Evolutionary conservation across 2,888 invertebrate species (phyloP), one percentile per base, ranked within the genome.

Genomic region (Crematogaster levior): DNA sequence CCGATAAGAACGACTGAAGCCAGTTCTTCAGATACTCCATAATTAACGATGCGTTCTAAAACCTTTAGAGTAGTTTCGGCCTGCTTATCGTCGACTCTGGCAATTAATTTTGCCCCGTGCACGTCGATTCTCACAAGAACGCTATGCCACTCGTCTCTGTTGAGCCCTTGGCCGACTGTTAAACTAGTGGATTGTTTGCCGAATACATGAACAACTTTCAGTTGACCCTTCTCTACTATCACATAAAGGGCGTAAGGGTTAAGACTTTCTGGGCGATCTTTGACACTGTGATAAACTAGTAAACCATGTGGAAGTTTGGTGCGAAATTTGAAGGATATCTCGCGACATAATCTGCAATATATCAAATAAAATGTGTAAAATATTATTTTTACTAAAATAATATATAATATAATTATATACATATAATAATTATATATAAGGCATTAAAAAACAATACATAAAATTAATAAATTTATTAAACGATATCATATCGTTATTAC

Each of bases 201-300:
- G 93, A 98, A 98, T 37, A 98, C 98, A 93, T 98, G 98, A 10
- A 98, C 98, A 80, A 98, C 98, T 95, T 98, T 98, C 24, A 98
- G 95, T 95, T 98, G 98, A 24, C 98, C 98, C 93, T 98, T 98
- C 94, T 98, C 98, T 30, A 98, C 97, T 92, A 98, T 98, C 51
- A 98, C 97, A 94, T 98, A 98, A 27, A 98, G 95, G 65, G 98
- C 98, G 92, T 98, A 98, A 0, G 98, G 98, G 90, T 98, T 97
- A 93, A 98, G 96, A 84, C 97, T 97, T 74, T 97, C 96, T 7
- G 98, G 98, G 9, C 95, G 93, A 93, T 98, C 97, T 94, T 98
- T 98, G 34, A 98, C 98, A 93, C 98, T 98, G 94, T 98, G 98
- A 94, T 98, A 98, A 15, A 98, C 98, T 72, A 98, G 95, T 9